phyloP scores from a whole-genome alignment of 2,113 vertebrate species.

The Lontra canadensis region DNA sequence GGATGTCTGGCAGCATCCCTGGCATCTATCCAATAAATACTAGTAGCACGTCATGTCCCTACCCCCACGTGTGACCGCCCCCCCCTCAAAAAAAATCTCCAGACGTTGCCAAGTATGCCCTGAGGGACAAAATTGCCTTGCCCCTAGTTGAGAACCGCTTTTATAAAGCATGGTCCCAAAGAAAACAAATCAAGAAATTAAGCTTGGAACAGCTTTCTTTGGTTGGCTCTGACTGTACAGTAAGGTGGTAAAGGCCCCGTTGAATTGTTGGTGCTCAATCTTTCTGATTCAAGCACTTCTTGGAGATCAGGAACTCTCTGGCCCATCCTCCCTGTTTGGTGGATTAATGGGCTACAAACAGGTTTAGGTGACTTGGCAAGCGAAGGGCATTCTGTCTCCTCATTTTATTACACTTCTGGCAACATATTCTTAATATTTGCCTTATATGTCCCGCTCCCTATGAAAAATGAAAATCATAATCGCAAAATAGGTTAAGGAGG shows the following conservation, averaged over 20 bases:
- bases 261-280: background rate
- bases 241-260: background rate
- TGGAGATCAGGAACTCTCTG: background rate
- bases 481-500: background rate
- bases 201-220: background rate
- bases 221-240: background rate
- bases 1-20: background rate
- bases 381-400: background rate
- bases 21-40: background rate
- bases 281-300: background rate
- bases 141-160: background rate
- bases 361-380: constrained; percentile 46
- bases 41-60: background rate
- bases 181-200: background rate
- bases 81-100: background rate
- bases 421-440: constrained; percentile 7
- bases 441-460: background rate
- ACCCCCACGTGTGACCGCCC: background rate
- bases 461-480: constrained; percentile 14
- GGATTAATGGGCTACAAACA: constrained; percentile 53
- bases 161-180: background rate
- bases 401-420: constrained; percentile 56
- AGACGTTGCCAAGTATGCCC: background rate
- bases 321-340: background rate
- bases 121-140: background rate